Conservation (phyloP, 2,888 invertebrate genomes). For the Mythimna loreyi region DNA sequence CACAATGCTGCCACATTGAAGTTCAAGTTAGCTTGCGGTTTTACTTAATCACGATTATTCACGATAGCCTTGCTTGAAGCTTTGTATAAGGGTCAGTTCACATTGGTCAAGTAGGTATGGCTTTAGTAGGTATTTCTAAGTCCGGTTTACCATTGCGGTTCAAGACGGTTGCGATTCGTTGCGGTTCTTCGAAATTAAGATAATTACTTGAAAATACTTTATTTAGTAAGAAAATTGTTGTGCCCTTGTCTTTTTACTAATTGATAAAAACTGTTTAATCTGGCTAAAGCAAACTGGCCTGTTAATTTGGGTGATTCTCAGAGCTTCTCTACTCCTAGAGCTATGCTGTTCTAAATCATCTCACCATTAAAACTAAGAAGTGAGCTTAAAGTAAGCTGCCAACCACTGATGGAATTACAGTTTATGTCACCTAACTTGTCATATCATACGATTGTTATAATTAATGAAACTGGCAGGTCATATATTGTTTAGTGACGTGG, state of each 20-base stretch:
- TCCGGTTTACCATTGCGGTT: neutral
- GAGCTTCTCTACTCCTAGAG: neutral
- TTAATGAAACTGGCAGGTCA: neutral
- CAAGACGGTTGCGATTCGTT: neutral
- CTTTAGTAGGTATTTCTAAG: neutral
- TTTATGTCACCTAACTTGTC: neutral
- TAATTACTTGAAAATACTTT: too few species aligned
- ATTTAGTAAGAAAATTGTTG: neutral
- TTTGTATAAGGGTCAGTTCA: slow-evolving; percentile 15
- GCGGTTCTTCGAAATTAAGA: too few species aligned
- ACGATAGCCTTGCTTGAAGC: slow-evolving; percentile 24
- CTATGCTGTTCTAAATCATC: neutral
- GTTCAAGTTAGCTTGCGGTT: slow-evolving; percentile 40
- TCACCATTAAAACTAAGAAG: neutral
- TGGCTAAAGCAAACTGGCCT: neutral
- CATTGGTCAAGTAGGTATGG: neutral
- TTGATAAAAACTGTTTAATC: neutral
- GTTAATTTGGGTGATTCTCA: neutral
- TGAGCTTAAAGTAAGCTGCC: neutral
- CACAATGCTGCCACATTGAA: slow-evolving; percentile 8
- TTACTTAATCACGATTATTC: neutral
- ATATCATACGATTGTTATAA: neutral
- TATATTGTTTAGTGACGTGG: too few species aligned
- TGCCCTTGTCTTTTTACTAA: neutral
- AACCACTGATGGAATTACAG: neutral